Evolutionary conservation across 2,113 vertebrate species (phyloP).

Genomic region (Syrrhaptes paradoxus): DNA sequence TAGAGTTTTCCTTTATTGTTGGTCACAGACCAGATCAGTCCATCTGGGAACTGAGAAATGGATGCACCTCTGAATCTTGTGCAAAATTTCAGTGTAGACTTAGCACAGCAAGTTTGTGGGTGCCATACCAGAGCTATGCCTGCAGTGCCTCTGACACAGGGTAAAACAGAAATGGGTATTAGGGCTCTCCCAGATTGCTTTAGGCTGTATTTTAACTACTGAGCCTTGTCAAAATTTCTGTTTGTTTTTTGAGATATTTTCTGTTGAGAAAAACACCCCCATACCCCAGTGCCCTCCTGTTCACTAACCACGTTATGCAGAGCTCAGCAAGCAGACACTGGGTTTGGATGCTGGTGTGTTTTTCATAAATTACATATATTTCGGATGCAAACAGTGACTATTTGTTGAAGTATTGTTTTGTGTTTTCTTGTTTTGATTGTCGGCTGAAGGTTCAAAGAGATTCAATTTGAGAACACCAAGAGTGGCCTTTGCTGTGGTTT

Average conservation of each 20-base stretch:
- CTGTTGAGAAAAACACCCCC: neutral
- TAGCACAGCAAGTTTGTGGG: neutral
- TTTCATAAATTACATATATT: neutral
- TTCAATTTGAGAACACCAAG: neutral
- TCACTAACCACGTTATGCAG: neutral
- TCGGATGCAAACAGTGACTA: neutral
- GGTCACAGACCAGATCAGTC: neutral
- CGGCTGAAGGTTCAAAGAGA: neutral
- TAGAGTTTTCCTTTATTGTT: neutral
- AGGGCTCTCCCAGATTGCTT: neutral
- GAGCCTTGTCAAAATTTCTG: neutral
- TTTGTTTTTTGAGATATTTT: neutral
- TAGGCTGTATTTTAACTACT: neutral
- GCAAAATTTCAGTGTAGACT: neutral
- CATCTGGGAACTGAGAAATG: neutral
- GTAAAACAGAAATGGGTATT: neutral
- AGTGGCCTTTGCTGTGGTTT: neutral
- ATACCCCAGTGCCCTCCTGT: neutral
- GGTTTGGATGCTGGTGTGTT: neutral
- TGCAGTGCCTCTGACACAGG: neutral
- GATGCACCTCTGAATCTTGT: neutral
- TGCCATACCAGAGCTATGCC: neutral
- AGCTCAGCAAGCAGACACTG: neutral
- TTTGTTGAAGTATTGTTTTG: neutral
- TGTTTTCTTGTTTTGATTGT: conserved; percentile 11